Evolutionary conservation across 2,113 vertebrate species (phyloP).

Genomic region (Stomatorhinus ivindoensis): DNA sequence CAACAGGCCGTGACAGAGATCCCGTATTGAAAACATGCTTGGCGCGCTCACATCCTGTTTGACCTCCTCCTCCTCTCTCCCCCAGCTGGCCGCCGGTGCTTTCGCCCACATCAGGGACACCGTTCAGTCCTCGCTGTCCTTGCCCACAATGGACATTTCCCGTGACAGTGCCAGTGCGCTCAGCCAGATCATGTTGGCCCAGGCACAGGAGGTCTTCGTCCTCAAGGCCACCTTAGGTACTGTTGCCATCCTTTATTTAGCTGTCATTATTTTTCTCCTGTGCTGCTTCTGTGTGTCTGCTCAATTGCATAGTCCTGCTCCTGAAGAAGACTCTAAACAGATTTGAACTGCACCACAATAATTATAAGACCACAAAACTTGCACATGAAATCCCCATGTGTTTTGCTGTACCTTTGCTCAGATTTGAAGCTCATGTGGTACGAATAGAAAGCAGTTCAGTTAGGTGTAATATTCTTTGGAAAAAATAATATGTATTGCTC

Average conservation of each 20-base stretch:
- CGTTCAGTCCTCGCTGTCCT: conserved; percentile 81
- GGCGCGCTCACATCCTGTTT: not conserved
- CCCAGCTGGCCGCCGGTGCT: conserved; percentile 86
- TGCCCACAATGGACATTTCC: conserved; percentile 94
- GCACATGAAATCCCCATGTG: not conserved
- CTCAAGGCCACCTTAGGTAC: conserved; percentile 93
- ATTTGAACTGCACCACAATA: not conserved
- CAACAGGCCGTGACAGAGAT: not conserved
- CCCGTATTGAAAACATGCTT: not conserved
- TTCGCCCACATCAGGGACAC: conserved; percentile 97
- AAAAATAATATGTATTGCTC: not conserved
- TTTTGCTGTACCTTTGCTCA: not conserved
- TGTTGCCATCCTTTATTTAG: not conserved
- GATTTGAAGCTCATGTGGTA: not conserved
- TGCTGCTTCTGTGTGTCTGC: not conserved
- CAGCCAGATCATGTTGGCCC: conserved; percentile 93
- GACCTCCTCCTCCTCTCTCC: not conserved
- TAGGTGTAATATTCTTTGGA: not conserved
- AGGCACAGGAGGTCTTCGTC: conserved; percentile 97
- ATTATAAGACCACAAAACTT: not conserved
- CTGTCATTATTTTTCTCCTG: not conserved
- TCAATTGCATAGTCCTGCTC: not conserved
- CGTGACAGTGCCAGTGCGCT: conserved; percentile 88
- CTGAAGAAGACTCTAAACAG: not conserved
- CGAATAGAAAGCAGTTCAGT: not conserved